Evolutionary conservation across 2,888 invertebrate species (phyloP).

Genomic region (Oscheius sp.): DNA sequence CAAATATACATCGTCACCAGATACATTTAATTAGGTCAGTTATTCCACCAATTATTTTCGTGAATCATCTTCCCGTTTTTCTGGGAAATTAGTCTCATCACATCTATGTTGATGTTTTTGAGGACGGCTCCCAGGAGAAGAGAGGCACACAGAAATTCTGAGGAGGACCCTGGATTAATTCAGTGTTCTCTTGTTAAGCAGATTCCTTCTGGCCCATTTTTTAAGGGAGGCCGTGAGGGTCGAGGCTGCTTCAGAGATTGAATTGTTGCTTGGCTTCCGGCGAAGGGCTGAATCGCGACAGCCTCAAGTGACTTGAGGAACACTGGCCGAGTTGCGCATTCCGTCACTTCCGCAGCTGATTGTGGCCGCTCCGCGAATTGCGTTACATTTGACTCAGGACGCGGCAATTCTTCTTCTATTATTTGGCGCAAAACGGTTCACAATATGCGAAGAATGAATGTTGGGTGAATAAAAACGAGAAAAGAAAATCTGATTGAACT

Average conservation of each 20-base stretch:
- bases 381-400: constrained; percentile 8
- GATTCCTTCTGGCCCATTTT: background rate
- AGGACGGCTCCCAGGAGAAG: too few species aligned
- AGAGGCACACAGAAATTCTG: too few species aligned
- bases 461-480: too few species aligned
- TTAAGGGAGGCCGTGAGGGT: constrained; percentile 8
- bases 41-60: too few species aligned
- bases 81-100: too few species aligned
- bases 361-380: constrained; percentile 26
- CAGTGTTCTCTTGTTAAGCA: too few species aligned
- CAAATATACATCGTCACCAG: constrained; percentile 66
- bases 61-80: too few species aligned
- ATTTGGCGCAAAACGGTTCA: constrained; percentile 11
- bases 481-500: too few species aligned
- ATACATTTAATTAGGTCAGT: constrained; percentile 67
- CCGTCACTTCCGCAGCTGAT: constrained; percentile 28
- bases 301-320: constrained; percentile 24
- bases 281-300: constrained; percentile 23
- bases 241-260: constrained; percentile 27
- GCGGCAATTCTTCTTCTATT: constrained; percentile 7
- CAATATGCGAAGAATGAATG: constrained; percentile 5
- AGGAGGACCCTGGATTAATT: too few species aligned
- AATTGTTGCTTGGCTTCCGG: constrained; percentile 28
- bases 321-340: constrained; percentile 18
- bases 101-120: too few species aligned